Percentiles rank a stretch among this genome's conserved stretches.
Evolutionary conservation across 2,113 vertebrate genomes (phyloP).

Genomic region (Gnathonemus longibarbis): DNA sequence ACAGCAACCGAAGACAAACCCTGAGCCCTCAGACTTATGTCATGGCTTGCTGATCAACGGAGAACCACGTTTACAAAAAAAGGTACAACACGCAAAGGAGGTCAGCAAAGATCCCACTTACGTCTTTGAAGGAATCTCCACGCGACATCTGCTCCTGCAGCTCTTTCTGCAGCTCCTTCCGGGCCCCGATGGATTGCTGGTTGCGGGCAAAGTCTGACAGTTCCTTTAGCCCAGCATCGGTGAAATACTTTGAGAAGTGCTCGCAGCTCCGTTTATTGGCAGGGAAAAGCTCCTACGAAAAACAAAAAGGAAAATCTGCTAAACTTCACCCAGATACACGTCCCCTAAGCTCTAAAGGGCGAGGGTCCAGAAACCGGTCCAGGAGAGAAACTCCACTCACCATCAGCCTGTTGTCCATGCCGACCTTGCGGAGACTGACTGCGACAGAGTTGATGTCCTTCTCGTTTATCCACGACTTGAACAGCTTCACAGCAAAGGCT

Average conservation of each 20-base stretch:
- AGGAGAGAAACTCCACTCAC: conserved; percentile 48
- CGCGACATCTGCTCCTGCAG: conserved; percentile 91
- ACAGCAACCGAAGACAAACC: background rate
- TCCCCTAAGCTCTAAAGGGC: background rate
- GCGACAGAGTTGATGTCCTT: conserved; percentile 97
- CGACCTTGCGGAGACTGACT: conserved; percentile 86
- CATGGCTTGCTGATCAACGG: background rate
- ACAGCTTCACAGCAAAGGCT: conserved; percentile 96
- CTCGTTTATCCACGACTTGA: conserved; percentile 97
- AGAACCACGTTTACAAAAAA: background rate
- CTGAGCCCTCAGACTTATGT: background rate
- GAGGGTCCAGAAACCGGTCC: no score
- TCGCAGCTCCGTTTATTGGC: conserved; percentile 97
- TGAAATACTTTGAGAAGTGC: conserved; percentile 98
- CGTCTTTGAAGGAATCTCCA: conserved; percentile 89
- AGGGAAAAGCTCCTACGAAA: conserved; percentile 87
- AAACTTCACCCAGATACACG: background rate
- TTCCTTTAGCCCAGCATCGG: conserved; percentile 93
- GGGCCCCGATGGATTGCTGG: conserved; percentile 91
- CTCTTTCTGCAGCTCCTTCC: conserved; percentile 95
- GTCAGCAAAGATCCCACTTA: conserved; percentile 39
- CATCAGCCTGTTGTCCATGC: conserved; percentile 98
- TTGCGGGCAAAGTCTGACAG: conserved; percentile 92
- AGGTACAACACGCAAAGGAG: background rate
- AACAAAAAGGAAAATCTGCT: background rate